Conservation (phyloP, 2,888 invertebrate genomes). For the Disparrhopalites patrizii region DNA sequence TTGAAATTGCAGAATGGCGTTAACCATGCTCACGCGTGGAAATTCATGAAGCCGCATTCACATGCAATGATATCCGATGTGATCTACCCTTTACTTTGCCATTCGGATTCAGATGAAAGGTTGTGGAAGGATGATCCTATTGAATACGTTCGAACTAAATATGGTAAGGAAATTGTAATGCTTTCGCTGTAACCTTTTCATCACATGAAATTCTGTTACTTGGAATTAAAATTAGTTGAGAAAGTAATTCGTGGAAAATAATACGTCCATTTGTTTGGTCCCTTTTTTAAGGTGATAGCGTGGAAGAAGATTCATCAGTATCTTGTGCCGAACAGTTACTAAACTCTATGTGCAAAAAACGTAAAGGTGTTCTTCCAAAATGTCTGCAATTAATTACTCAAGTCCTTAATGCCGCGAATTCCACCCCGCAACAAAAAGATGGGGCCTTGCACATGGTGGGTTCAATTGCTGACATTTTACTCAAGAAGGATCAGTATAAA, state of each 20-base stretch:
- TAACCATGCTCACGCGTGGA: constrained; percentile 91
- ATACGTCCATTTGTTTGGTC: no score
- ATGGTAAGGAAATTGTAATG: constrained; percentile 71
- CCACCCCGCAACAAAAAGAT: constrained; percentile 78
- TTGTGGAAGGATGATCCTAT: constrained; percentile 94
- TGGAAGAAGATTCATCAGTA: constrained; percentile 95
- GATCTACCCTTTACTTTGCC: constrained; percentile 93
- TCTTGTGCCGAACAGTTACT: constrained; percentile 91
- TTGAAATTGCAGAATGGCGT: constrained; percentile 62
- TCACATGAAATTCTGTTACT: no score
- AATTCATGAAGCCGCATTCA: constrained; percentile 92
- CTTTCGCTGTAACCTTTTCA: no score
- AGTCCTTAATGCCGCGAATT: constrained; percentile 64
- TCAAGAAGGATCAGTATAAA: constrained; percentile 87
- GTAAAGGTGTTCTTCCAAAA: constrained; percentile 90
- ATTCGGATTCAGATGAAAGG: constrained; percentile 90
- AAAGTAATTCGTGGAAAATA: no score
- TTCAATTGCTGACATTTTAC: constrained; percentile 80
- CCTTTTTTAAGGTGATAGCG: constrained; percentile 75
- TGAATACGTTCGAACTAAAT: constrained; percentile 94
- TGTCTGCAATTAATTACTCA: constrained; percentile 89
- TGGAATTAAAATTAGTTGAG: no score
- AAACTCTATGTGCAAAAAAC: constrained; percentile 81
- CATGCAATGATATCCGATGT: constrained; percentile 89
- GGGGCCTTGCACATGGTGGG: constrained; percentile 98